Conservation (phyloP, 2,888 invertebrate genomes). For the Drosophila cognata region DNA sequence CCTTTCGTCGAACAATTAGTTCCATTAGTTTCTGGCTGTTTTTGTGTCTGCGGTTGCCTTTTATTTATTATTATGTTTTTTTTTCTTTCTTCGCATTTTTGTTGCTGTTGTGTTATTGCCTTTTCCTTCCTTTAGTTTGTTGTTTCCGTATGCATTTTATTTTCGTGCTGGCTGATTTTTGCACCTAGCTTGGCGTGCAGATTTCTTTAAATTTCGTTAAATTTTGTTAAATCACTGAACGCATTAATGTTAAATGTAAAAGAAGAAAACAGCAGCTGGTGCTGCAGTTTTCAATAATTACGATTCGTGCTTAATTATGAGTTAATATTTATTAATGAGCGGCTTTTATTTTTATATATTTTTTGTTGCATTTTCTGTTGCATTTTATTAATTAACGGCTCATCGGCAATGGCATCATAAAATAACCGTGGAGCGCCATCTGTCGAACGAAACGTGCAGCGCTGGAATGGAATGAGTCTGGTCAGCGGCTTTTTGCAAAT, state of each 20-base stretch:
- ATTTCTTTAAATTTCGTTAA: slow-evolving; percentile 49
- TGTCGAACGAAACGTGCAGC: slow-evolving; percentile 54
- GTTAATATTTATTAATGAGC: slow-evolving; percentile 75
- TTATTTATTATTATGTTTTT: slow-evolving; percentile 13
- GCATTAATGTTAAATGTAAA: slow-evolving; percentile 11
- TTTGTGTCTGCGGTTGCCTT: slow-evolving; percentile 34
- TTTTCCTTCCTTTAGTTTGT: slow-evolving; percentile 70
- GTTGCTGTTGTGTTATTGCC: slow-evolving; percentile 45
- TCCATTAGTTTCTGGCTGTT: slow-evolving; percentile 70
- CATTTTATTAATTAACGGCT: slow-evolving; percentile 62
- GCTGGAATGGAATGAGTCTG: slow-evolving; percentile 6
- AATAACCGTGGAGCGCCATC: slow-evolving; percentile 61
- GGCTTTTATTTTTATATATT: slow-evolving; percentile 23
- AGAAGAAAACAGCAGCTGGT: slow-evolving; percentile 10
- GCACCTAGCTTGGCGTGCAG: slow-evolving; percentile 51
- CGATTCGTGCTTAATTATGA: slow-evolving; percentile 65
- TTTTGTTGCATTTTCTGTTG: slow-evolving; percentile 21
- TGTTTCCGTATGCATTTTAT: slow-evolving; percentile 71
- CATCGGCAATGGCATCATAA: slow-evolving; percentile 58
- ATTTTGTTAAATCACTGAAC: slow-evolving; percentile 51
- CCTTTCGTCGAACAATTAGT: slow-evolving; percentile 76
- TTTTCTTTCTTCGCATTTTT: slow-evolving; percentile 5
- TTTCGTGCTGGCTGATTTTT: slow-evolving; percentile 59
- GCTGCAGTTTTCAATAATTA: slow-evolving; percentile 38
- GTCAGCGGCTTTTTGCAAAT: slow-evolving; percentile 53